Evolutionary conservation across 2,113 vertebrate genomes (phyloP), one percentile per base, ranked within the genome.

Genomic region (Chaetodon auriga): DNA sequence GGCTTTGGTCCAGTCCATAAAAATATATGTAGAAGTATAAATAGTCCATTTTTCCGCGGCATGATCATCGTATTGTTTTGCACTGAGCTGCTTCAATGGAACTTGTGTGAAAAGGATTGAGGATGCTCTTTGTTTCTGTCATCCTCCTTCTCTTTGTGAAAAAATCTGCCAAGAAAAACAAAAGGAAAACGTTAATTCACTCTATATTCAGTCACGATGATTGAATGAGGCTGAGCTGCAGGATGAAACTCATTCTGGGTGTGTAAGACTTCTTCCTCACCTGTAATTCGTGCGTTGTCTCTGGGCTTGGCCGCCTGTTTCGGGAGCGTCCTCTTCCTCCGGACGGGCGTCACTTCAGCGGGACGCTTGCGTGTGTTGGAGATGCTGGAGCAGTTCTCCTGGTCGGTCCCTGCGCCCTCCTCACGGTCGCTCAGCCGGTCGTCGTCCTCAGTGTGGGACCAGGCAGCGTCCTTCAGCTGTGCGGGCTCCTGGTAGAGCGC

Each of bases 61-160:
- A 1, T 15, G 13, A 16, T 96, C 95, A 97, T 88, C 97, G 87
- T 82, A 97, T 95, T 41, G 96, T 95, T 93, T 96, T 97, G 85
- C 95, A 95, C 49, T 89, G 93, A 54, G 95, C 94, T 74, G 96
- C 93, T 84, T 97, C 96, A 18, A 30, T 69, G 70, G 90, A 81
- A n/a, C 71, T 78, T 36, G 82, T 68, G 35, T 92, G 66, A 5
- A 87, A 63, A 1, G 91, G 30, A 10, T 80, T 87, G 38, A 66
- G 45, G 38, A 63, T 78, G 45, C 92, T 77, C 80, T 95, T 96
- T 13, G 81, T 77, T 60, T 96, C 96, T 18, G 89, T 81, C 5
- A 86, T 87, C 84, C 93, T 93, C 84, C 95, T 97, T 80, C 96
- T 95, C 86, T 96, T 96, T 36, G 92, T 72, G 76, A 97, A 97